Evolutionary conservation across 2,113 vertebrate genomes (phyloP).

Genomic region (Hippocampus mohnikei): DNA sequence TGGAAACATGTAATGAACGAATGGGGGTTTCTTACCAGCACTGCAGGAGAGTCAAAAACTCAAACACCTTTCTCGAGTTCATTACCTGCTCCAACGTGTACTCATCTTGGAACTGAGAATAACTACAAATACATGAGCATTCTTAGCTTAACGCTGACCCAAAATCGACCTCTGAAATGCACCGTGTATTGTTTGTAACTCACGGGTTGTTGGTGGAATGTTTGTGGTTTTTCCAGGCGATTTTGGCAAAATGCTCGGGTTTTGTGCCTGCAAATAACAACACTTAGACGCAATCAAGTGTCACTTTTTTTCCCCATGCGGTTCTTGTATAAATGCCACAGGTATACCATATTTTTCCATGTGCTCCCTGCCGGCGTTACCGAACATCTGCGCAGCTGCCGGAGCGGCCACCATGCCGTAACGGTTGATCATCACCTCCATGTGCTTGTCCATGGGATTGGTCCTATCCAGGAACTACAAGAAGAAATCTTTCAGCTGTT

Average conservation of each 20-base stretch:
- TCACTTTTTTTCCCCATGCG: neutral
- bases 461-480: conserved; percentile 74
- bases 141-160: neutral
- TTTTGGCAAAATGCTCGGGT: conserved; percentile 93
- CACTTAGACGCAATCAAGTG: neutral
- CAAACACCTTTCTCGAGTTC: conserved; percentile 81
- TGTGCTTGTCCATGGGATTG: conserved; percentile 85
- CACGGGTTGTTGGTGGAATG: conserved; percentile 96
- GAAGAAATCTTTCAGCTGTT: neutral
- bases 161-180: neutral
- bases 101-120: conserved; percentile 89
- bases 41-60: conserved; percentile 88
- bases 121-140: conserved; percentile 62
- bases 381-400: conserved; percentile 83
- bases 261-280: conserved; percentile 79
- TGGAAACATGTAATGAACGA: too few relatives aligned
- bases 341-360: conserved; percentile 92
- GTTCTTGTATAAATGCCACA: neutral
- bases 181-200: conserved; percentile 43
- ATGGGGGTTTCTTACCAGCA: conserved; percentile 84
- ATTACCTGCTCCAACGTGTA: conserved; percentile 88
- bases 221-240: conserved; percentile 97
- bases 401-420: conserved; percentile 78
- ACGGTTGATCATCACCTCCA: conserved; percentile 82
- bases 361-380: conserved; percentile 83